Evolutionary conservation across 1,140 invertebrate species (phyloP).

Genomic region (Caenorhabditis latens): DNA sequence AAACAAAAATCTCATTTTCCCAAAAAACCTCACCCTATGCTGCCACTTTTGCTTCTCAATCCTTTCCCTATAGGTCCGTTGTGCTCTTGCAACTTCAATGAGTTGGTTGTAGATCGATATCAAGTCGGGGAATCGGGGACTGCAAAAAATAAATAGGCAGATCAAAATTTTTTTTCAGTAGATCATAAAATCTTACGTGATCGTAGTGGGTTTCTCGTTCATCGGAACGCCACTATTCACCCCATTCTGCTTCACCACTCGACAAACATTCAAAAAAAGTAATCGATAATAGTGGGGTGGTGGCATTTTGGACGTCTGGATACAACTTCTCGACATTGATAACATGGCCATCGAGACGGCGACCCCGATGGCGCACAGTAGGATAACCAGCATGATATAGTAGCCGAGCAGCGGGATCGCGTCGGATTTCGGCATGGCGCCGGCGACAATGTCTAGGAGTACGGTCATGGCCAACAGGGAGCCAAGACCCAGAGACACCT

Average conservation of each 20-base stretch:
- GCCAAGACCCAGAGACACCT: slow-evolving; percentile 74
- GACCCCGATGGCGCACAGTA: slow-evolving; percentile 72
- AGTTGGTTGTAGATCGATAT: slow-evolving; percentile 66
- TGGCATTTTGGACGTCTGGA: slow-evolving; percentile 65
- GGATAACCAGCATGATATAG: slow-evolving; percentile 71
- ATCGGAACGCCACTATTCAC: slow-evolving; percentile 18
- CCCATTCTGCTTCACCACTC: slow-evolving; percentile 42
- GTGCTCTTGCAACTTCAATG: slow-evolving; percentile 61
- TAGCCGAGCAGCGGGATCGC: slow-evolving; percentile 75
- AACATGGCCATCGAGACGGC: slow-evolving; percentile 69
- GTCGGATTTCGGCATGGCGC: slow-evolving; percentile 75
- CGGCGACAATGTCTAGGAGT: slow-evolving; percentile 73
- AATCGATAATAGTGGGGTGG: slow-evolving; percentile 68
- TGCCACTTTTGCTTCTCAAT: slow-evolving; percentile 60
- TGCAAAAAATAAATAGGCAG: slow-evolving; percentile 16
- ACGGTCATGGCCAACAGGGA: slow-evolving; percentile 74
- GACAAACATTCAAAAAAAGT: slow-evolving; percentile 66
- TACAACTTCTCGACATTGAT: slow-evolving; percentile 65
- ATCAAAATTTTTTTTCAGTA: background rate
- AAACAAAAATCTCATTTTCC: no score
- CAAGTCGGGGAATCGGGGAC: slow-evolving; percentile 64
- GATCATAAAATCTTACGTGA: slow-evolving; percentile 24
- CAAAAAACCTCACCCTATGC: slow-evolving; percentile 24
- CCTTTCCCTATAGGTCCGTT: slow-evolving; percentile 65
- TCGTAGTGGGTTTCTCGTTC: slow-evolving; percentile 48